These are phyloP conservation scores for Helicolenus hilgendorfi DNA, from an alignment of 2,797 vertebrate genomes.

Conservation along the genomic window DNA sequence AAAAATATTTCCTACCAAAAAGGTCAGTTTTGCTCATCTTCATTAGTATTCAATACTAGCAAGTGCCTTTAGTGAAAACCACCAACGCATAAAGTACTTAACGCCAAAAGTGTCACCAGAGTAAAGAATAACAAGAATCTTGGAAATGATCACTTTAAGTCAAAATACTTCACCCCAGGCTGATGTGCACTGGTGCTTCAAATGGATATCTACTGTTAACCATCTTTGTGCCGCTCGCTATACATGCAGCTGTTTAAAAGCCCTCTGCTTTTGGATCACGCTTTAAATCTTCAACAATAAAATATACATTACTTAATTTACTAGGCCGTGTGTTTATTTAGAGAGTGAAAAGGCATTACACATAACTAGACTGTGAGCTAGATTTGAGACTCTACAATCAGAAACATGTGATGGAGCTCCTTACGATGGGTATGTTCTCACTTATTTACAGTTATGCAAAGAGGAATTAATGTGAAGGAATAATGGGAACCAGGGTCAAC, in stretches of 20 bases:
- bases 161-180: not conserved
- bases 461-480: constrained; percentile 1
- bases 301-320: not conserved
- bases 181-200: not conserved
- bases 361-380: not conserved
- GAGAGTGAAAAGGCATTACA: not conserved
- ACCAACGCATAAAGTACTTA: not conserved
- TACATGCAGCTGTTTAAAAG: not conserved
- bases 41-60: not conserved
- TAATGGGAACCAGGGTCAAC: not conserved
- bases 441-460: constrained; percentile 29
- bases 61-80: not conserved
- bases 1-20: not conserved
- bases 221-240: not conserved
- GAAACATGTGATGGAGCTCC: not conserved
- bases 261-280: not conserved
- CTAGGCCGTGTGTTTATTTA: not conserved
- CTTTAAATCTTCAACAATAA: not conserved
- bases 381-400: not conserved
- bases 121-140: constrained; percentile 1
- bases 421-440: not conserved
- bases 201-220: constrained; percentile 2
- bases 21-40: not conserved
- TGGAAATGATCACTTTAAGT: not conserved
- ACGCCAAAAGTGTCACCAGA: not conserved